phyloP scores from a whole-genome alignment of 2,888 invertebrate species.

The Polymixis flavicincta region DNA sequence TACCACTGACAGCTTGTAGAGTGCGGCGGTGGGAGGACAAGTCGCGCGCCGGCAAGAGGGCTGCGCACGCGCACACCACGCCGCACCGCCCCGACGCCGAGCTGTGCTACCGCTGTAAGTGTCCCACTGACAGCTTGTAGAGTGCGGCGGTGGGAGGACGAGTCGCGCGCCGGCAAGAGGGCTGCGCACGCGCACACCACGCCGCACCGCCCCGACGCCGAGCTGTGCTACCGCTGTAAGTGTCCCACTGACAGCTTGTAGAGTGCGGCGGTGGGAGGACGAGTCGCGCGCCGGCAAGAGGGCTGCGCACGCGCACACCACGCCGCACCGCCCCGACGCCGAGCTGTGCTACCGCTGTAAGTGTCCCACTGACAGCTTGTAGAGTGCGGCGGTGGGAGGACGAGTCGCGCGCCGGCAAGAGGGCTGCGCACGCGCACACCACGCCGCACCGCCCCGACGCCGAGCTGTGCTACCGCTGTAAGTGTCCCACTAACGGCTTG shows the following conservation, averaged over 20 bases:
- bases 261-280: slow-evolving; percentile 69
- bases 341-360: slow-evolving; percentile 81
- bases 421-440: slow-evolving; percentile 89
- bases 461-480: slow-evolving; percentile 81
- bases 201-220: slow-evolving; percentile 72
- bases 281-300: slow-evolving; percentile 74
- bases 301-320: slow-evolving; percentile 89
- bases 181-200: slow-evolving; percentile 89
- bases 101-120: slow-evolving; percentile 81
- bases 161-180: slow-evolving; percentile 74
- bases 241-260: too few relatives aligned
- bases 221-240: slow-evolving; percentile 81
- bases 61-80: slow-evolving; percentile 88
- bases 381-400: slow-evolving; percentile 69
- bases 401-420: slow-evolving; percentile 71
- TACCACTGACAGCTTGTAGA: too few relatives aligned
- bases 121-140: too few relatives aligned
- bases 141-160: slow-evolving; percentile 69
- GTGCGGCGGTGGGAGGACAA: slow-evolving; percentile 69
- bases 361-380: too few relatives aligned
- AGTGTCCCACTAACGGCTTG: too few relatives aligned
- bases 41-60: slow-evolving; percentile 77
- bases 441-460: slow-evolving; percentile 72
- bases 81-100: slow-evolving; percentile 73
- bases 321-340: slow-evolving; percentile 72